Conservation (phyloP, 2,888 invertebrate genomes). For the Leptinotarsa peninsularis region DNA sequence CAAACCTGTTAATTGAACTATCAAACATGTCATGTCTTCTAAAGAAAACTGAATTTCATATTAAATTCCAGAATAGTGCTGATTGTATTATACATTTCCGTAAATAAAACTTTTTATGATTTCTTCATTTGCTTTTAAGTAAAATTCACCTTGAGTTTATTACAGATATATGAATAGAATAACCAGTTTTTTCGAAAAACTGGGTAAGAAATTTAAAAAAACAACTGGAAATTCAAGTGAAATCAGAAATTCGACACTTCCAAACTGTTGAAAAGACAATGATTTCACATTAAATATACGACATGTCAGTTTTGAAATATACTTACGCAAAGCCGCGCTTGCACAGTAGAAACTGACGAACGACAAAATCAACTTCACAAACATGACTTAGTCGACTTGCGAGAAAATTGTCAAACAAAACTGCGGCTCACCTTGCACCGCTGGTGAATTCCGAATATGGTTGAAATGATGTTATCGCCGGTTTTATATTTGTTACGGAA, state of each 20-base stretch:
- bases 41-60: no score
- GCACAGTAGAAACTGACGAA: background rate
- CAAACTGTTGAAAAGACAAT: background rate
- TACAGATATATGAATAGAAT: no score
- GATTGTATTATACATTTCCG: no score
- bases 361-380: background rate
- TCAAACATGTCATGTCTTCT: no score
- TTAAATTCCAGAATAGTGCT: no score
- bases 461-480: background rate
- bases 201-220: no score
- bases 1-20: no score
- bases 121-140: no score
- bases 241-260: background rate
- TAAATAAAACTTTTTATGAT: no score
- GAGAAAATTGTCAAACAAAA: background rate
- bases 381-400: background rate
- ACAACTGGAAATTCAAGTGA: background rate
- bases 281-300: no score
- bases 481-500: constrained; percentile 13
- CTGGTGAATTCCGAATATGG: background rate
- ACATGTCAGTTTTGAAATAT: background rate
- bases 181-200: no score
- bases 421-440: background rate
- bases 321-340: constrained; percentile 2
- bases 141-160: no score